phyloP scores from a whole-genome alignment of 2,888 invertebrate genomes.

The Dorcus hopei region DNA sequence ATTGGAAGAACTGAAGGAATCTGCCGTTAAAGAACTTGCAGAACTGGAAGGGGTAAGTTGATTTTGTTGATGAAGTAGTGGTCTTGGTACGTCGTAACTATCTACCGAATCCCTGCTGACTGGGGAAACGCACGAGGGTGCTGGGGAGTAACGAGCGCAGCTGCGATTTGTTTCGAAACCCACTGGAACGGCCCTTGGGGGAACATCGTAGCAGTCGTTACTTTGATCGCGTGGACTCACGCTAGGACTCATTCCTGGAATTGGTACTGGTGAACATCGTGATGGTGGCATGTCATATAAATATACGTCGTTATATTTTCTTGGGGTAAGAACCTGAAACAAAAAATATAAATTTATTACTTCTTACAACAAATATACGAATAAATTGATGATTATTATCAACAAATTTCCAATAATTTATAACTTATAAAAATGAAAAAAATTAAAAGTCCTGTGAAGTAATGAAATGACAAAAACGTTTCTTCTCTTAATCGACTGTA shows the following conservation, averaged over 20 bases:
- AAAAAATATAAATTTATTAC: slow-evolving; percentile 15
- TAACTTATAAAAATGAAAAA: too few species aligned
- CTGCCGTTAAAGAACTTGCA: slow-evolving; percentile 60
- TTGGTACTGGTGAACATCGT: slow-evolving; percentile 41
- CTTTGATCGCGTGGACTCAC: slow-evolving; percentile 35
- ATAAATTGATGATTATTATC: too few species aligned
- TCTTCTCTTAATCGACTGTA: too few species aligned
- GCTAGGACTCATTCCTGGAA: slow-evolving; percentile 40
- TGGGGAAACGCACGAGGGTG: slow-evolving; percentile 50
- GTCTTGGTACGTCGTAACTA: slow-evolving; percentile 66
- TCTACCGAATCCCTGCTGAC: slow-evolving; percentile 41
- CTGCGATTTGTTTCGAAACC: slow-evolving; percentile 56
- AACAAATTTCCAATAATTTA: too few species aligned
- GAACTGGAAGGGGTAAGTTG: slow-evolving; percentile 66
- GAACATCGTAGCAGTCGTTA: slow-evolving; percentile 59
- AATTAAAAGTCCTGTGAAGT: too few species aligned
- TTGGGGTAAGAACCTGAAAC: slow-evolving; percentile 65
- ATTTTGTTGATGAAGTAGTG: slow-evolving; percentile 52
- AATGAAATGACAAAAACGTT: too few species aligned
- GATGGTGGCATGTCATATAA: slow-evolving; percentile 63
- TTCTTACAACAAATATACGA: too few species aligned
- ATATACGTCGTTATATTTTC: slow-evolving; percentile 71
- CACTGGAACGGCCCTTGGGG: slow-evolving; percentile 59
- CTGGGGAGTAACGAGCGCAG: slow-evolving; percentile 52
- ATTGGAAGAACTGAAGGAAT: slow-evolving; percentile 59